Evolutionary conservation across 2,797 vertebrate species (phyloP).

Genomic region (Ciconia nigra): DNA sequence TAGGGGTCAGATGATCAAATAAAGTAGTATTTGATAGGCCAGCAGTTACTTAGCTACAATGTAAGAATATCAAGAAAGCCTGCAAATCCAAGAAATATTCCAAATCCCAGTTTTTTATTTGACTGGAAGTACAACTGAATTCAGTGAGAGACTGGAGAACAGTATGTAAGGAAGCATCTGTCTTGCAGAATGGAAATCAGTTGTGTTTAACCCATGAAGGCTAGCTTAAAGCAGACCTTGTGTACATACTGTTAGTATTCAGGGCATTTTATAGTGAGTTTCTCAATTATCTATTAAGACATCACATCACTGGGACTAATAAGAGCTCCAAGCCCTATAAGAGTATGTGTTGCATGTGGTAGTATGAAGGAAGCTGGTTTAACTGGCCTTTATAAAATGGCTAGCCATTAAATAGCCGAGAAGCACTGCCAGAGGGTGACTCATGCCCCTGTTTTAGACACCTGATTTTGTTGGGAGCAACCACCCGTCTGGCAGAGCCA

Average conservation of each 20-base stretch:
- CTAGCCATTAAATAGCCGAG: not conserved
- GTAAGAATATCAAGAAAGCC: not conserved
- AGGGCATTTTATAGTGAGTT: not conserved
- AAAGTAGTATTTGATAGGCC: not conserved
- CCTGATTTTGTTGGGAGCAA: not conserved
- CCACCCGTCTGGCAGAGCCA: not conserved
- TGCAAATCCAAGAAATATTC: not conserved
- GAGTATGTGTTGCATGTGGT: not conserved
- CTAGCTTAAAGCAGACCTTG: not conserved
- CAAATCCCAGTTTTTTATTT: not conserved
- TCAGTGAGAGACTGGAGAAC: not conserved
- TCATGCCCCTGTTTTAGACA: not conserved
- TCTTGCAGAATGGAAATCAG: not conserved
- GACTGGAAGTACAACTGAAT: not conserved
- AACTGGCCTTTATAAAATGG: not conserved
- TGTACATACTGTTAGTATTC: not conserved
- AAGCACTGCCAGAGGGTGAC: not conserved
- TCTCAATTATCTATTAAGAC: not conserved
- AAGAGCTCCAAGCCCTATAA: not conserved
- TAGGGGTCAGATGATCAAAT: not conserved
- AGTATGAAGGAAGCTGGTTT: slow-evolving; percentile 9
- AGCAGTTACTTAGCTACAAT: not conserved
- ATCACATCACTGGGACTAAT: not conserved
- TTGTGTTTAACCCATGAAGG: not conserved
- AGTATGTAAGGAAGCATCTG: not conserved